Conservation (phyloP, 2,888 invertebrate genomes). For the Ophraella communa region DNA sequence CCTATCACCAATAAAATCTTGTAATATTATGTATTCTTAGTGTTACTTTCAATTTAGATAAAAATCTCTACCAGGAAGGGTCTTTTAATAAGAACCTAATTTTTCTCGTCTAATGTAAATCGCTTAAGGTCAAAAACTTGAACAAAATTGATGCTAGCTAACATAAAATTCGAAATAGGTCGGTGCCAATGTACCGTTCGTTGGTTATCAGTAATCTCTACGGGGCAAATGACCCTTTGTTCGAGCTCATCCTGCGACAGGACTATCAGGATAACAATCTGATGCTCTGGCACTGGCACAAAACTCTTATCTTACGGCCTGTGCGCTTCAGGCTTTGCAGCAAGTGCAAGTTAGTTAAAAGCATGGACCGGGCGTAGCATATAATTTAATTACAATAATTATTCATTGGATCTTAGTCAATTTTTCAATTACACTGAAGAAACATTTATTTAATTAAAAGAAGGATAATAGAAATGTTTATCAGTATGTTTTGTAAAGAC, state of each 20-base stretch:
- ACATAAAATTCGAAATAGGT: conserved; percentile 18
- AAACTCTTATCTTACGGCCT: conserved; percentile 14
- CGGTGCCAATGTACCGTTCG: conserved; percentile 14
- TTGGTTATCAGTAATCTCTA: conserved; percentile 28
- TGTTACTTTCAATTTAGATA: neutral
- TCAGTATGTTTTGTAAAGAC: no score
- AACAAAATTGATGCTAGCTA: conserved; percentile 7
- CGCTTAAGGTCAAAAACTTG: conserved; percentile 16
- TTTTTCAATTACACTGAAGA: no score
- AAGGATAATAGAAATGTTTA: no score
- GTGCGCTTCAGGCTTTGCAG: conserved; percentile 12
- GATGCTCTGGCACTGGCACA: conserved; percentile 21
- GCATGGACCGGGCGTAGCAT: neutral
- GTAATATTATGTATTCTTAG: neutral
- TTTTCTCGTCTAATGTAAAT: conserved; percentile 5
- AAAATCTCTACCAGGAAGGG: neutral
- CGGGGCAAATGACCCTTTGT: conserved; percentile 32
- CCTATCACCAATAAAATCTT: neutral
- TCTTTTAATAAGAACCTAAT: neutral
- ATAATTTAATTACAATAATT: no score
- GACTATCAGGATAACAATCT: conserved; percentile 27
- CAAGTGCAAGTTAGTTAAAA: neutral
- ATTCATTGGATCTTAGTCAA: neutral
- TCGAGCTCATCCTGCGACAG: conserved; percentile 23
- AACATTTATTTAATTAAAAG: no score